Evolutionary conservation across 1,140 invertebrate genomes (phyloP), one percentile per base, ranked within the genome.

Genomic region (Lasioglossum albipes): DNA sequence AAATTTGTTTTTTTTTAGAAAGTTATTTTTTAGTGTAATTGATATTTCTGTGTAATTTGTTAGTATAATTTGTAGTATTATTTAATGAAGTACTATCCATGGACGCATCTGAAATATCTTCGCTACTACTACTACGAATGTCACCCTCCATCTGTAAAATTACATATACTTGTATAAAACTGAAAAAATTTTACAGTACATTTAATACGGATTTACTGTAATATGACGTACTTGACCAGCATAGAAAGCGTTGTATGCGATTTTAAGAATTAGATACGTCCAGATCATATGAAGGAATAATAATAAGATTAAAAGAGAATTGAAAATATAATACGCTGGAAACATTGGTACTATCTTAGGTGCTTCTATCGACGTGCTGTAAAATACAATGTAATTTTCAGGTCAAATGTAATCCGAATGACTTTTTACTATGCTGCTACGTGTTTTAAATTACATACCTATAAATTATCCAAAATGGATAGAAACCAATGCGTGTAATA

Each of bases 301-400:
- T 75, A 99, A 94, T 81, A 97, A 93, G 82, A 96, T 94, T 16
- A 99, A 94, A 84, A 99, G 94, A 75, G 95, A 94, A 93, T 99
- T 99, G 94, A 99, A 99, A 87, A 99, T 97, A 91, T 98, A 99
- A 94, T 99, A 99, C 12, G 98, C 98, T 68, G 98, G 96, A 92
- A 99, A 99, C 96, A 98, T 97, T 67, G 97, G 96, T 69, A 98
- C 94, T 86, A 98, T 95, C 91, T 95, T 95, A 59, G 97, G 96
- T 57, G 98, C 97, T 81, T 97, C 95, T 91, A 98, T 96, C 49
- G 96, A 95, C 20, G 97, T 98, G 89, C 97, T 98, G 93, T 49
- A 90, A 91, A 13, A 68, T 45, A 74, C 49, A 66, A 71, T 54
- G 45, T 59, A 61, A 54, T 69, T 20, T 72, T 2, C 69, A 61